Conservation (phyloP, 2,113 vertebrate species). For the Hydropotes inermis region DNA sequence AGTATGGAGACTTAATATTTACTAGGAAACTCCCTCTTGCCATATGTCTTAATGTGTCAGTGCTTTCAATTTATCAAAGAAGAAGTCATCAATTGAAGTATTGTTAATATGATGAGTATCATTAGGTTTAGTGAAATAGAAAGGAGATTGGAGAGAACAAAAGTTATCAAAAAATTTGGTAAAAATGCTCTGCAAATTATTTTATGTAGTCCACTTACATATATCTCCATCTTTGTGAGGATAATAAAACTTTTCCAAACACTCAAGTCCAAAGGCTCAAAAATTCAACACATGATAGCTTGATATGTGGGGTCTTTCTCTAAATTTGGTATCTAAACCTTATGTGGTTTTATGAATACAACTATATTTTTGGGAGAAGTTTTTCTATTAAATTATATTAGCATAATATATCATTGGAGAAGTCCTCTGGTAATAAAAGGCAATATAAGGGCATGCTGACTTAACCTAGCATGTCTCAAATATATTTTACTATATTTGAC, state of each 20-base stretch:
- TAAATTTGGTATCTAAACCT: neutral
- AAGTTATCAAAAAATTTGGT: neutral
- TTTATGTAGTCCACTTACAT: neutral
- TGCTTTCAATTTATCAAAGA: neutral
- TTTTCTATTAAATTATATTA: neutral
- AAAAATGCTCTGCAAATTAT: neutral
- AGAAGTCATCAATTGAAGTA: neutral
- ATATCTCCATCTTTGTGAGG: neutral
- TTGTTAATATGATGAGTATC: neutral
- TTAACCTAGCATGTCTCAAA: neutral
- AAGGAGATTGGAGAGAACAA: neutral
- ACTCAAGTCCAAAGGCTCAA: neutral
- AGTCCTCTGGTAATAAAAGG: neutral
- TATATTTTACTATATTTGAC: neutral
- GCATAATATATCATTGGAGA: neutral
- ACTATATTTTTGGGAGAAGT: neutral
- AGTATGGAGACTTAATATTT: neutral
- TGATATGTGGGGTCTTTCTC: neutral
- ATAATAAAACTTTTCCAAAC: neutral
- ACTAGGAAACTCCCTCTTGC: neutral
- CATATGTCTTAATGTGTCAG: neutral
- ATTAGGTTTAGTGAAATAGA: neutral
- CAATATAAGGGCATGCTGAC: neutral
- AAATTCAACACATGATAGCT: neutral
- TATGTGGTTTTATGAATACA: neutral